phyloP scores from a whole-genome alignment of 2,888 invertebrate species.

The Vesta saturnalis region DNA sequence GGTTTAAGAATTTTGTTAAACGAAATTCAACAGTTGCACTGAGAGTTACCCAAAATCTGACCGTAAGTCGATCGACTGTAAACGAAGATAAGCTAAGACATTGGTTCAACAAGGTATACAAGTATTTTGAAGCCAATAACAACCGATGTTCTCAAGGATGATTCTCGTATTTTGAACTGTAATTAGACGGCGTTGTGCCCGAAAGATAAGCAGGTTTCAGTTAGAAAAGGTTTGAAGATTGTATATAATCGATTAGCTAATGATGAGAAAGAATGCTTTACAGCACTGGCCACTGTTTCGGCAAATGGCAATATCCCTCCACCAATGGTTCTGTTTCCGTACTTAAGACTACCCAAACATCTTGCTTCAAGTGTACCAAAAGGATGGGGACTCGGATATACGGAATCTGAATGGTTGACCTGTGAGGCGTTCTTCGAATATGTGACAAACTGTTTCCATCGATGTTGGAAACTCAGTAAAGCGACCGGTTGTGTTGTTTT shows the following conservation, averaged over 20 bases:
- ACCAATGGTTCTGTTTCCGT: not conserved
- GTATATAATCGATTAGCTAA: not conserved
- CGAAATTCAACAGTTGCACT: too few relatives aligned
- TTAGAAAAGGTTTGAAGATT: not conserved
- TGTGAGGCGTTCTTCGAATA: not conserved
- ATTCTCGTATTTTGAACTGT: too few relatives aligned
- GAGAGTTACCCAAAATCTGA: too few relatives aligned
- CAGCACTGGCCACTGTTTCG: not conserved
- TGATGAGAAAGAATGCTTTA: not conserved
- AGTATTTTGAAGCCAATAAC: too few relatives aligned
- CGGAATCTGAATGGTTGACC: not conserved
- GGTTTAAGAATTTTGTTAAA: too few relatives aligned
- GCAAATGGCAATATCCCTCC: not conserved
- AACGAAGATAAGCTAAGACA: too few relatives aligned
- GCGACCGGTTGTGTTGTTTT: too few relatives aligned
- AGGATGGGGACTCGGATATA: not conserved
- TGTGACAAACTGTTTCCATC: not conserved
- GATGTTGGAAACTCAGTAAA: too few relatives aligned
- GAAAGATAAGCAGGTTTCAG: not conserved
- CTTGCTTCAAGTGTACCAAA: not conserved
- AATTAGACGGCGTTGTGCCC: too few relatives aligned
- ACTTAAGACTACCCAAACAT: not conserved
- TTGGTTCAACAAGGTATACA: too few relatives aligned
- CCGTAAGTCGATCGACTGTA: too few relatives aligned
- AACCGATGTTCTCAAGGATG: too few relatives aligned